A percentile compares a stretch with the other conserved stretches of the same genome.
Conservation (phyloP, 1,140 invertebrate genomes). For the Luehdorfia chinensis region DNA sequence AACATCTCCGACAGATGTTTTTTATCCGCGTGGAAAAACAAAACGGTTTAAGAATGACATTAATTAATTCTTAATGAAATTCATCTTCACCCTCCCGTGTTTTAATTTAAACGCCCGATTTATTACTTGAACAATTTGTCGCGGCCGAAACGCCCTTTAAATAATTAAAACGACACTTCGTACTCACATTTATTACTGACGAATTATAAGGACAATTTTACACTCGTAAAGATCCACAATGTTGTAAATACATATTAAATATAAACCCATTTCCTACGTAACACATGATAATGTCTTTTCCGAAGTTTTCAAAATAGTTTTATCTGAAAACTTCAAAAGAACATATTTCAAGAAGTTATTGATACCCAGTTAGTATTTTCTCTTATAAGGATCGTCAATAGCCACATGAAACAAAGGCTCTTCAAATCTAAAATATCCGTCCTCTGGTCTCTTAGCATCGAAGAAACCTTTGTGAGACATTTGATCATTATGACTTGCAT, state of each 20-base stretch:
- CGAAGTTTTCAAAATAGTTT: constrained; percentile 12
- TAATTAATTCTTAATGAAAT: constrained; percentile 78
- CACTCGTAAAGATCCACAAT: no score
- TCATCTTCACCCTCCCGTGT: constrained; percentile 73
- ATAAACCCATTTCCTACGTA: constrained; percentile 7
- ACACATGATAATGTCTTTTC: no score
- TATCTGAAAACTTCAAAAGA: constrained; percentile 18
- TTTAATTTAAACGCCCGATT: constrained; percentile 74
- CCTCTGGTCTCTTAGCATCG: constrained; percentile 53
- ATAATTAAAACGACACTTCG: constrained; percentile 61
- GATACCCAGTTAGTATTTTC: constrained; percentile 47
- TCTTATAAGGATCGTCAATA: constrained; percentile 67
- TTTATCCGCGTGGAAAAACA: constrained; percentile 74
- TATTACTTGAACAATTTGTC: constrained; percentile 74
- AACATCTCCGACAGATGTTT: constrained; percentile 69
- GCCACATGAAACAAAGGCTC: constrained; percentile 65
- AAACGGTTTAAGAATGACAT: constrained; percentile 76
- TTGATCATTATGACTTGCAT: constrained; percentile 44
- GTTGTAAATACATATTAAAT: no score
- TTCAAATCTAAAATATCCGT: constrained; percentile 64
- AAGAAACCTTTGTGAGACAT: constrained; percentile 58
- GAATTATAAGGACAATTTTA: constrained; percentile 49
- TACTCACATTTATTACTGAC: constrained; percentile 60
- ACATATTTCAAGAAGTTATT: background rate
- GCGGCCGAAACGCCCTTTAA: constrained; percentile 44